A percentile compares a stretch with the other conserved stretches of the same genome.
These are phyloP conservation scores for Boloria euphrosyne DNA, from an alignment of 2,888 invertebrate species.

Conservation along the genomic window DNA sequence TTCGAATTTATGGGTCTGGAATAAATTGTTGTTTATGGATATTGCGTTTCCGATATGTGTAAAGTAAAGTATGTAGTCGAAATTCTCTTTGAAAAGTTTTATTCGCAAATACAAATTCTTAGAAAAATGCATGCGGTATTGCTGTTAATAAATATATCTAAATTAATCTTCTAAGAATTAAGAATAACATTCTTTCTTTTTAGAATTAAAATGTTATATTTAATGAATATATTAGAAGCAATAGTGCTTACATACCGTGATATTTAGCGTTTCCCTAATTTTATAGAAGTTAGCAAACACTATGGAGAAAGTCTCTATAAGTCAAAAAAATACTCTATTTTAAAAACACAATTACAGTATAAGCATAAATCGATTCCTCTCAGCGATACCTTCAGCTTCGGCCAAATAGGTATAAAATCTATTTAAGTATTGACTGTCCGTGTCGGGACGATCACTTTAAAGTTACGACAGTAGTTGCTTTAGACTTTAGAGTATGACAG, in stretches of 20 bases:
- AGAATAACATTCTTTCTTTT: neutral
- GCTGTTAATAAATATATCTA: no score
- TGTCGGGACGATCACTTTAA: constrained; percentile 18
- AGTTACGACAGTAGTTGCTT: constrained; percentile 20
- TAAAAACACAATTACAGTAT: neutral
- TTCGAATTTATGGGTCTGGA: constrained; percentile 62
- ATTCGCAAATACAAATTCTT: neutral
- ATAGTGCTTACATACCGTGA: no score
- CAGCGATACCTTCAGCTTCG: neutral
- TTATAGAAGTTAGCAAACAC: no score
- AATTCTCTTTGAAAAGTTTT: constrained; percentile 15
- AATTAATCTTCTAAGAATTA: neutral
- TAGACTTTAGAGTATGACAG: constrained; percentile 11
- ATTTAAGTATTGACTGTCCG: constrained; percentile 3
- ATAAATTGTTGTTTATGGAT: constrained; percentile 64
- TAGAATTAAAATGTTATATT: neutral
- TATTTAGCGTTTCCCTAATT: no score
- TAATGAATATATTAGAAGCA: no score
- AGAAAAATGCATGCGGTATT: neutral
- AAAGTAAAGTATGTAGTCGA: constrained; percentile 39
- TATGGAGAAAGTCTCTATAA: no score
- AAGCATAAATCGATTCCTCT: neutral
- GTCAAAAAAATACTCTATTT: no score
- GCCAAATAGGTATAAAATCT: constrained; percentile 8
- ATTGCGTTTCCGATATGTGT: constrained; percentile 48